A percentile compares a stretch with the other conserved stretches of the same genome.
These are phyloP conservation scores for Entosphenus tridentatus DNA, from an alignment of 2,113 vertebrate genomes.

Conservation along the genomic window DNA sequence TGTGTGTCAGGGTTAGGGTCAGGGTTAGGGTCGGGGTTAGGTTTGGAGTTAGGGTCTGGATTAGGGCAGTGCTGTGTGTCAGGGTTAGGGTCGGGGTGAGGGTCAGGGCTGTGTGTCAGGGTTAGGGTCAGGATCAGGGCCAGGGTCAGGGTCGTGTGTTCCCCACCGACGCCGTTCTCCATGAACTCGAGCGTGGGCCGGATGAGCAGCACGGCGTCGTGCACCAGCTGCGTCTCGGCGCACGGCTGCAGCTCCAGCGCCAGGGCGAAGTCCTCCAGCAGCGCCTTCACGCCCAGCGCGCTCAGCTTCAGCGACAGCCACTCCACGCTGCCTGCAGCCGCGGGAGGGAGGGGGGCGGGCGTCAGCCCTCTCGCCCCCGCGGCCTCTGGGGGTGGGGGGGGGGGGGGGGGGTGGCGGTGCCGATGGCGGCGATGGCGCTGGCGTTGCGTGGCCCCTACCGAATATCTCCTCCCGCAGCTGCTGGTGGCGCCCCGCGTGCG, in stretches of 20 bases:
- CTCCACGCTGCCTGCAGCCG: conserved; percentile 27
- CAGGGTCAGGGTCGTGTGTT: too few relatives aligned
- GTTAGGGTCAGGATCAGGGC: too few relatives aligned
- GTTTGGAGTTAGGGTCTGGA: too few relatives aligned
- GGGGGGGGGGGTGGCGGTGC: not conserved
- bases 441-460: conserved; percentile 17
- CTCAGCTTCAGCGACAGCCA: conserved; percentile 37
- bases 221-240: conserved; percentile 25
- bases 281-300: conserved; percentile 21
- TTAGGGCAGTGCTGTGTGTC: too few relatives aligned
- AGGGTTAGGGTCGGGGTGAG: too few relatives aligned
- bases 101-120: too few relatives aligned
- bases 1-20: too few relatives aligned
- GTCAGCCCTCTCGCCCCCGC: too few relatives aligned
- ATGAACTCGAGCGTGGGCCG: conserved; percentile 23
- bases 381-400: too few relatives aligned
- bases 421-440: not conserved
- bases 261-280: conserved; percentile 32
- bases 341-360: not conserved
- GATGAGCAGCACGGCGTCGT: conserved; percentile 27
- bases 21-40: too few relatives aligned
- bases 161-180: conserved; percentile 23
- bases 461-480: conserved; percentile 33
- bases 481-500: conserved; percentile 21
- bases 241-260: conserved; percentile 21